Evolutionary conservation across 1,140 invertebrate genomes (phyloP).

Genomic region (Cyclina sinensis): DNA sequence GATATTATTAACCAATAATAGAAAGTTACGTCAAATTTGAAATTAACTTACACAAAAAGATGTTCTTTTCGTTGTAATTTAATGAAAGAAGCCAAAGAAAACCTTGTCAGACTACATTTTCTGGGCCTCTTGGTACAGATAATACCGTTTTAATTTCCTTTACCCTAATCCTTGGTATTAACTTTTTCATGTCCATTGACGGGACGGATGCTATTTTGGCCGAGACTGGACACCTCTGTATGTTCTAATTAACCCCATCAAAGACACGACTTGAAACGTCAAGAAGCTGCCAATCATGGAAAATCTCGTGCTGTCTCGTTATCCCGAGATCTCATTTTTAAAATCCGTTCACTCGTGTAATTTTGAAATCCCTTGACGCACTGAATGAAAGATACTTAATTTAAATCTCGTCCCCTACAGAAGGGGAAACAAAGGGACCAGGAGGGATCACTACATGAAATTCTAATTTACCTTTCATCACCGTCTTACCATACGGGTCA

Average conservation of each 20-base stretch:
- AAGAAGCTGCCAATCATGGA: conserved; percentile 57
- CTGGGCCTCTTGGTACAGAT: conserved; percentile 19
- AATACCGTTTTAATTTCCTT: neutral
- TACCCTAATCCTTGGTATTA: conserved; percentile 45
- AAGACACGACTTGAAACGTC: conserved; percentile 45
- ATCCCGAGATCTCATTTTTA: conserved; percentile 61
- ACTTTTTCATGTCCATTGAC: conserved; percentile 7
- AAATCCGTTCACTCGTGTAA: conserved; percentile 26
- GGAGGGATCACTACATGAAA: conserved; percentile 49
- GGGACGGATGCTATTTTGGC: neutral
- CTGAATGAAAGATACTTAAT: conserved; percentile 57
- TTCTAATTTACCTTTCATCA: conserved; percentile 66
- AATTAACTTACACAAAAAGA: conserved; percentile 42
- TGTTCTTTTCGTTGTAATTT: neutral
- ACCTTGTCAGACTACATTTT: conserved; percentile 34
- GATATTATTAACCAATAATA: neutral
- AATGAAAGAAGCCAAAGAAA: neutral
- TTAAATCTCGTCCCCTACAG: conserved; percentile 43
- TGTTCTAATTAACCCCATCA: conserved; percentile 62
- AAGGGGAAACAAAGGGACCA: conserved; percentile 18
- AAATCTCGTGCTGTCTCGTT: conserved; percentile 61
- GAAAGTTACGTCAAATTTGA: conserved; percentile 25
- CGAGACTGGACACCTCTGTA: neutral
- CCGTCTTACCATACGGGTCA: conserved; percentile 11
- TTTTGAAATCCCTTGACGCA: conserved; percentile 33